These are phyloP conservation scores for Thermophis baileyi DNA, from an alignment of 2,113 vertebrate species.

Conservation along the genomic window DNA sequence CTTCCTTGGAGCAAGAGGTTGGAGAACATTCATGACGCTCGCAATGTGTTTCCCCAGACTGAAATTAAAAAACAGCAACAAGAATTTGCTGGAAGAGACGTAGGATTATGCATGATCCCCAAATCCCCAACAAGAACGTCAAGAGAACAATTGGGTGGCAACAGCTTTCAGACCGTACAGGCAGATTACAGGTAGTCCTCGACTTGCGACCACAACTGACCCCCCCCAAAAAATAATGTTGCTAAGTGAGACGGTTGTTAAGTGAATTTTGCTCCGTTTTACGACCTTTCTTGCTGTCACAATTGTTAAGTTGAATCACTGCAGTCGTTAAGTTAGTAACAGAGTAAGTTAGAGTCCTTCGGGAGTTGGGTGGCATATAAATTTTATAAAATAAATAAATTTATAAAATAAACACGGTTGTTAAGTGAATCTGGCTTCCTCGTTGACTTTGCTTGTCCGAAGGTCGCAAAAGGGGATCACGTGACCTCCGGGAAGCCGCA, in stretches of 20 bases:
- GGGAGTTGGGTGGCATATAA: too few relatives aligned
- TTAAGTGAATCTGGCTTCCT: not conserved
- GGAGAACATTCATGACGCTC: constrained; percentile 83
- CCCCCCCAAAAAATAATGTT: not conserved
- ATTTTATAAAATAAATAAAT: too few relatives aligned
- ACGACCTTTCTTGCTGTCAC: not conserved
- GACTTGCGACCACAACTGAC: not conserved
- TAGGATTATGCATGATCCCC: not conserved
- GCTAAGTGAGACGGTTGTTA: not conserved
- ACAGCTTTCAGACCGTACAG: not conserved
- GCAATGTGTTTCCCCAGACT: constrained; percentile 86
- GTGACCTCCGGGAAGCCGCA: not conserved
- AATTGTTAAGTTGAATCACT: not conserved
- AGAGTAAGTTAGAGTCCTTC: too few relatives aligned
- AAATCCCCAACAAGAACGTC: not conserved
- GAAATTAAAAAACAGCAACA: not conserved
- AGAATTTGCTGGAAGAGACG: not conserved
- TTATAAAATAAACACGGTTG: too few relatives aligned
- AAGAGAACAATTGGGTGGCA: not conserved
- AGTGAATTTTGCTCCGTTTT: not conserved
- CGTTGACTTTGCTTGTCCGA: not conserved
- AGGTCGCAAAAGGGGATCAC: not conserved
- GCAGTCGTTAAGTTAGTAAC: not conserved
- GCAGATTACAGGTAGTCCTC: not conserved
- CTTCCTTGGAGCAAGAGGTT: constrained; percentile 68